These are phyloP conservation scores for Drosophila rufa DNA, from an alignment of 1,140 invertebrate species.

Conservation along the genomic window DNA sequence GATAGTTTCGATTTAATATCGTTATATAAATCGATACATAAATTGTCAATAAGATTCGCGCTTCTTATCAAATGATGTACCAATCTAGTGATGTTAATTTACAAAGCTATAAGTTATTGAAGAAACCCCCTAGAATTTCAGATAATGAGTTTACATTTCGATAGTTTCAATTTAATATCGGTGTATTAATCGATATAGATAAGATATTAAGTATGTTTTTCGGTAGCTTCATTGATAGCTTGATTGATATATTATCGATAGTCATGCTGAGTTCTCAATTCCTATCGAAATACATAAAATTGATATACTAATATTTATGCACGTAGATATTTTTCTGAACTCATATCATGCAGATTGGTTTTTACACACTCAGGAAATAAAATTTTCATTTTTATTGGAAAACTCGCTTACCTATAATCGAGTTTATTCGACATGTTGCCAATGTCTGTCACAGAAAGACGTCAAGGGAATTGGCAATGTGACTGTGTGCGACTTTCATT, in stretches of 20 bases:
- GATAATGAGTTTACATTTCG: too few relatives aligned
- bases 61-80: background rate
- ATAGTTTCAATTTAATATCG: background rate
- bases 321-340: background rate
- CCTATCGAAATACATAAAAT: background rate
- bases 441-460: conserved; percentile 13
- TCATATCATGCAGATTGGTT: background rate
- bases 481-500: conserved; percentile 7
- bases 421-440: conserved; percentile 13
- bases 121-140: too few relatives aligned
- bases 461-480: conserved; percentile 16
- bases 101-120: too few relatives aligned
- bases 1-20: background rate
- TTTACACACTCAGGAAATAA: conserved; percentile 5
- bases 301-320: background rate
- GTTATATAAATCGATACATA: background rate
- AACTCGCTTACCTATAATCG: conserved; percentile 5
- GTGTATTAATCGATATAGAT: background rate
- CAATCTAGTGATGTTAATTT: too few relatives aligned
- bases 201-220: too few relatives aligned
- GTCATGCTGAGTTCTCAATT: too few relatives aligned
- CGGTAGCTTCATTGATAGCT: too few relatives aligned
- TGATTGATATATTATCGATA: too few relatives aligned
- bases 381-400: conserved; percentile 29
- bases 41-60: too few relatives aligned